phyloP scores from a whole-genome alignment of 2,797 vertebrate genomes.

The Mormyrus hasselquistii region DNA sequence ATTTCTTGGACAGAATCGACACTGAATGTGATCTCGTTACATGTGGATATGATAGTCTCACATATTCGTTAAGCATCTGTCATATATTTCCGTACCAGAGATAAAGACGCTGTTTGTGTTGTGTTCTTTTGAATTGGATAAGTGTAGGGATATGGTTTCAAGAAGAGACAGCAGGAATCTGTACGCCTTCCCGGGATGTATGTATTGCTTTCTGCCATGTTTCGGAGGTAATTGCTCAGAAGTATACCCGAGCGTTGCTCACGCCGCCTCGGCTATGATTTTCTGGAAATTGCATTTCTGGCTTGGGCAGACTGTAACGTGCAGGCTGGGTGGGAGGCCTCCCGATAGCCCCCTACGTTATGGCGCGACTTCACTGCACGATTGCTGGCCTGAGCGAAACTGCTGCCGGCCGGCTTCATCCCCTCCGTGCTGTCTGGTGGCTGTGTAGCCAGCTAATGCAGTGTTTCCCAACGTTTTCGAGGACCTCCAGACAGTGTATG shows the following conservation, averaged over 20 bases:
- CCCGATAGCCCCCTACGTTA: neutral
- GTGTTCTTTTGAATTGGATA: conserved; percentile 1
- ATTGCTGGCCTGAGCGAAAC: neutral
- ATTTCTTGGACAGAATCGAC: neutral
- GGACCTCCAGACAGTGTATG: neutral
- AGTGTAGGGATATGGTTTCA: neutral
- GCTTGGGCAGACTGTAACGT: neutral
- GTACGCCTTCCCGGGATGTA: neutral
- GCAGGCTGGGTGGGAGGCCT: neutral
- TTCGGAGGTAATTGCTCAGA: neutral
- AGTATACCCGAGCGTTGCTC: neutral
- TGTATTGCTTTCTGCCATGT: neutral
- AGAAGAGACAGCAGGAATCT: neutral
- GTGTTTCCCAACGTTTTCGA: neutral
- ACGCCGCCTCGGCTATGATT: neutral
- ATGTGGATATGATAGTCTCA: neutral
- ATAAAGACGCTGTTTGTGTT: neutral
- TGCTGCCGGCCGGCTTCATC: neutral
- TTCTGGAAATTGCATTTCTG: neutral
- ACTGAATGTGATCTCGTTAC: neutral
- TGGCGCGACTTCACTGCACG: neutral
- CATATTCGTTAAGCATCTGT: neutral
- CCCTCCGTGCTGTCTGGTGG: neutral
- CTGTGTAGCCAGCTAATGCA: neutral
- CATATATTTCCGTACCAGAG: neutral